Evolutionary conservation across 2,888 invertebrate species (phyloP), one percentile per base, ranked within the genome.

Genomic region (Nomada ruficornis): DNA sequence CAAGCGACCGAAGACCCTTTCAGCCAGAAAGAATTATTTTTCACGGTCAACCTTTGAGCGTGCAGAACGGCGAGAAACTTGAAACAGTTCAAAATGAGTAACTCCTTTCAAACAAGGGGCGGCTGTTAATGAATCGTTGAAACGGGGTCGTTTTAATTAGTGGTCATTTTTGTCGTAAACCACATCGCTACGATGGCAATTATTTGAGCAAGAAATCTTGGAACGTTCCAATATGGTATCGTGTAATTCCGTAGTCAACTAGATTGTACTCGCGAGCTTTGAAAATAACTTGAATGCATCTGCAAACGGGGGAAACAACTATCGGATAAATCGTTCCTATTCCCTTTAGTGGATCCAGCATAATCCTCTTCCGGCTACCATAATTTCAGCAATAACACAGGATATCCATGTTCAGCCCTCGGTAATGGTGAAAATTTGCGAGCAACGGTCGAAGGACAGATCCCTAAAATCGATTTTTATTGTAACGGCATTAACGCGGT

Each of bases 341-440:
- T 64, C 77, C 20, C 62, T 15, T 7, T 60, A 68, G 75, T 52
- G 44, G 47, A 50, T 55, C 82, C 59, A 42, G 23, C 63, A 59
- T 82, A 78, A 83, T 82, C 78, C 78, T 68, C 78, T 44, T n/a
- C 36, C 57, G 47, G 20, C 29, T 62, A 52, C 65, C 62, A 67
- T 63, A 78, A 64, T 82, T 83, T 72, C 83, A 44, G 67, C 71
- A 62, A 78, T 78, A 82, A 68, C 78, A 60, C 68, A 10, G 82
- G 78, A 82, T 83, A 75, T 78, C 68, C 57, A 7, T 11, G 54
- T 18, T 42, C n/a, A 18, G 4, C 20, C 42, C n/a, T 57, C 2
- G 62, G 65, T 23, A 62, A 15, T 60, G 3, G 23, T 20, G 64
- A 65, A 77, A 77, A 76, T 81, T 67, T 62, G 42, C 65, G 70